Conservation (phyloP, 2,113 vertebrate genomes). For the Syrmaticus mikado region DNA sequence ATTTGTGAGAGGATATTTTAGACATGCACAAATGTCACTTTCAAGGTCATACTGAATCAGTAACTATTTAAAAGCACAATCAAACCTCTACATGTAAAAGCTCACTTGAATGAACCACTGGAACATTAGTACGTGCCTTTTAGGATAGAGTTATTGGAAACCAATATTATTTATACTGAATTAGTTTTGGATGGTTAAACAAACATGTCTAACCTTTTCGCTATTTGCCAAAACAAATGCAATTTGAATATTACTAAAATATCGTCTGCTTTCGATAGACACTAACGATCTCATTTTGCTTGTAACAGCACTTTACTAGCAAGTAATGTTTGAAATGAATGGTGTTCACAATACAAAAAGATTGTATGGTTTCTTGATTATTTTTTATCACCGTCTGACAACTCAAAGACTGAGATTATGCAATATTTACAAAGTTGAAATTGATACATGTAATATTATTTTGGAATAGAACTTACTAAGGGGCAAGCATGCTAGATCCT, state of each 20-base stretch:
- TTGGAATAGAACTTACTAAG: constrained; percentile 66
- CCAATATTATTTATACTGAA: constrained; percentile 71
- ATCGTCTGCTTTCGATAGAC: constrained; percentile 43
- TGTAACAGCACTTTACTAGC: constrained; percentile 70
- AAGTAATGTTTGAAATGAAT: constrained; percentile 45
- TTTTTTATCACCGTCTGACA: constrained; percentile 52
- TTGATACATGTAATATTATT: constrained; percentile 65
- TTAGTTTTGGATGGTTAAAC: constrained; percentile 61
- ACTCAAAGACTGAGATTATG: constrained; percentile 42
- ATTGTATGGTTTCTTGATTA: constrained; percentile 22
- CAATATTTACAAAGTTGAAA: constrained; percentile 66
- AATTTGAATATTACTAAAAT: constrained; percentile 61
- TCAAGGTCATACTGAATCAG: constrained; percentile 72
- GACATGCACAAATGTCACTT: constrained; percentile 78
- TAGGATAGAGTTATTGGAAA: constrained; percentile 70
- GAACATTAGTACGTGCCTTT: constrained; percentile 83
- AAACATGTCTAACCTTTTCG: constrained; percentile 60
- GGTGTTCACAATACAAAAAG: constrained; percentile 25
- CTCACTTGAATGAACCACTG: constrained; percentile 78
- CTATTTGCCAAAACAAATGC: constrained; percentile 74
- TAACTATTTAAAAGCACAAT: constrained; percentile 82
- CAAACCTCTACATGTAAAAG: constrained; percentile 72
- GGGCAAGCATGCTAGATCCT: constrained; percentile 58
- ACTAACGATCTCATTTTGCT: constrained; percentile 61
- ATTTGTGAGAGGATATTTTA: constrained; percentile 69